Base-by-base conservation (phyloP, 1,140 invertebrate genomes). In the Orchesella cincta region DNA sequence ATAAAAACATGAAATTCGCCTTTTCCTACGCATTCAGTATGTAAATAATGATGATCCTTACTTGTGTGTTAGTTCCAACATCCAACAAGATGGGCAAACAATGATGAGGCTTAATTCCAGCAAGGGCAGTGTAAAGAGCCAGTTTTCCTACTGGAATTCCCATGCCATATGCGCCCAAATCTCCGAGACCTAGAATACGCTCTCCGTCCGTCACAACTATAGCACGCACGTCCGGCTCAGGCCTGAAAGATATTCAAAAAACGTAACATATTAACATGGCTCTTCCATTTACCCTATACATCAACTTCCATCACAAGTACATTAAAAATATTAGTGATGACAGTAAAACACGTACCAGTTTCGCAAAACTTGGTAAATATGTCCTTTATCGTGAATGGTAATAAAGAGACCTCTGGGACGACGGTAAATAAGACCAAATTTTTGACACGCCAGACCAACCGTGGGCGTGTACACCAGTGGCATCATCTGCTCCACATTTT, bases 401-500 rank as follows among this genome's bases (percentile, higher is more conserved):
- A 99, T 93, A 83, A 95, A 99, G n/a, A 99, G 87, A 16, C 97
- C 97, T 64, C 94, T 90, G 0, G 97, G 95, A 83, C 95, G 88
- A 36, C 94, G 89, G 85, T 94, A 98, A 73, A 98, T 92, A 23
- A 95, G 87, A n/a, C 97, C 97, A 85, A 94, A 98, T 84, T 97
- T 94, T 86, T 97, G 95, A 87, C 97, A 99, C 1, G 96, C 96
- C 29, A 94, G 87, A 20, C 96, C 94, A 0, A 97, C 95, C 0
- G 94, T 97, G 0, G 96, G 95, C 0, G 94, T 97, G 84, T 98
- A 98, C 1, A 98, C 94, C 83, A 99, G 94, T 0, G 98, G 98
- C 93, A 99, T 96, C 87, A 98, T 91, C 83, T 94, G 90, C 84
- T 97, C 93, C 75, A 98, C 92, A 86, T 99, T 94, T 86, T 99